Percentiles rank a stretch among this genome's conserved stretches.
Evolutionary conservation across 2,113 vertebrate genomes (phyloP).

Genomic region (Morphnarchus princeps): DNA sequence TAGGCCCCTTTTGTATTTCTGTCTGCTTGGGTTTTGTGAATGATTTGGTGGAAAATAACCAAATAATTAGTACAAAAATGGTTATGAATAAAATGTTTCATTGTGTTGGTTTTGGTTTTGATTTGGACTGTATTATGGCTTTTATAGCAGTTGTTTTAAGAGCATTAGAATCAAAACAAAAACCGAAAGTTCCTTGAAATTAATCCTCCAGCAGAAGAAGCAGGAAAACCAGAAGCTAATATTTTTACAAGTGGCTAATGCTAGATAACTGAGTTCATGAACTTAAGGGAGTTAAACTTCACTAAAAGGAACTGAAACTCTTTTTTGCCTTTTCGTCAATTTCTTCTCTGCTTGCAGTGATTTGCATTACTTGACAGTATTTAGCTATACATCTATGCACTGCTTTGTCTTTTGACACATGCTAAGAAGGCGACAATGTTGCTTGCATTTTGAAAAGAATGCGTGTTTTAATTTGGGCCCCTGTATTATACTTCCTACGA

Average conservation of each 20-base stretch:
- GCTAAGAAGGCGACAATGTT: neutral
- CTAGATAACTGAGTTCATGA: conserved; percentile 68
- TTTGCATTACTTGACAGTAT: neutral
- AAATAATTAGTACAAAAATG: neutral
- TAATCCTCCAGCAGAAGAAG: conserved; percentile 55
- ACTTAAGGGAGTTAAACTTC: conserved; percentile 18
- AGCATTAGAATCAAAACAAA: conserved; percentile 43
- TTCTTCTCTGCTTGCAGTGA: neutral
- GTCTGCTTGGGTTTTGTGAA: neutral
- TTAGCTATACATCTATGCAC: neutral
- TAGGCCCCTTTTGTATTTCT: neutral
- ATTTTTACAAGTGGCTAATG: conserved; percentile 71
- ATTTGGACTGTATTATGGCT: neutral
- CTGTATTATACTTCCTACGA: neutral
- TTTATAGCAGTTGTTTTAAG: conserved; percentile 42
- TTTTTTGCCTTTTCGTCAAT: neutral
- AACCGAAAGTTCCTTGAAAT: conserved; percentile 54
- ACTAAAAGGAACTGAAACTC: neutral
- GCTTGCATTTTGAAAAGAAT: neutral
- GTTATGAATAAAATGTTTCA: neutral
- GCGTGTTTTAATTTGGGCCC: neutral
- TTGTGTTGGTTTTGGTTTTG: neutral
- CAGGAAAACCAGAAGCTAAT: conserved; percentile 69
- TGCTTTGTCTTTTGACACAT: neutral
- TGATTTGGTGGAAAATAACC: neutral